Conservation (phyloP, 2,797 vertebrate species). For the Alosa sapidissima region DNA sequence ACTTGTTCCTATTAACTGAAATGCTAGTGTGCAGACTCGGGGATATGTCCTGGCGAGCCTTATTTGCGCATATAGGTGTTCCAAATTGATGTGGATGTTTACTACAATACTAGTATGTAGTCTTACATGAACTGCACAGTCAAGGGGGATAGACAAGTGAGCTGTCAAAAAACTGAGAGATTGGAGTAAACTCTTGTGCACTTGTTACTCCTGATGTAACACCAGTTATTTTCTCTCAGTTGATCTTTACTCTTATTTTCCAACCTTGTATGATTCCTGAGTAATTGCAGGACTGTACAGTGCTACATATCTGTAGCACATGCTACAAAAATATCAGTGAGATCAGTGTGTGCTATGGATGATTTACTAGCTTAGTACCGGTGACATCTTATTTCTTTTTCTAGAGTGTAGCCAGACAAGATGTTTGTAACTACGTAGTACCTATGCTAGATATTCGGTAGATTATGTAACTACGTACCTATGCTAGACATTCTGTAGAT, state of each 20-base stretch:
- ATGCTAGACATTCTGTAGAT: no score
- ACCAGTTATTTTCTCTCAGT: background rate
- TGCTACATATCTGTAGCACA: no score
- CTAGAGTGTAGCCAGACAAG: no score
- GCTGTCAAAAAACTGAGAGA: background rate
- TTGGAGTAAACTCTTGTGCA: background rate
- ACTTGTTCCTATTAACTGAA: no score
- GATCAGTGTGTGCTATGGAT: no score
- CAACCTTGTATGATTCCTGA: background rate
- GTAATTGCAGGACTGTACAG: no score
- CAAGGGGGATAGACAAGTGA: background rate
- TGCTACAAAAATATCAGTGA: no score
- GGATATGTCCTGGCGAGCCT: background rate
- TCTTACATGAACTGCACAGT: background rate
- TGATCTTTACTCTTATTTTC: background rate
- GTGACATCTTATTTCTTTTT: background rate
- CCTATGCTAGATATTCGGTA: no score
- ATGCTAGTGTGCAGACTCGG: background rate
- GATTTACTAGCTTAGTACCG: no score
- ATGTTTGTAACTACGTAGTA: no score
- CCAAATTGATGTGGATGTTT: background rate
- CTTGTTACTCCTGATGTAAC: background rate
- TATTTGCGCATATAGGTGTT: background rate
- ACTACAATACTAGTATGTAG: background rate
- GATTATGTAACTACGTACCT: no score